These are phyloP conservation scores for Coreoperca whiteheadi DNA, from an alignment of 2,113 vertebrate genomes.

Conservation along the genomic window DNA sequence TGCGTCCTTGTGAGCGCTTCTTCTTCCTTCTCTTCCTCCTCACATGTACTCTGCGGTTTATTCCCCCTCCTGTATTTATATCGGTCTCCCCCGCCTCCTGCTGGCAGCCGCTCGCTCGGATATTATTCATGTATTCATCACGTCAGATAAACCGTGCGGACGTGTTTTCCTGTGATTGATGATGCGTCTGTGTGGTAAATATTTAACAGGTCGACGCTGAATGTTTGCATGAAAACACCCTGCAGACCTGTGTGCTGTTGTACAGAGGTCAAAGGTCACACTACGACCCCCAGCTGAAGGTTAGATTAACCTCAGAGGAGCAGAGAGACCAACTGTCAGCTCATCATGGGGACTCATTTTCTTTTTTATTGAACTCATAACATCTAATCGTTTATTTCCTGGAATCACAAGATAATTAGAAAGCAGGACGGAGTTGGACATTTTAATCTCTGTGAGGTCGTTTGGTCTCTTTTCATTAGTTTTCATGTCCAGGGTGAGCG, in stretches of 20 bases:
- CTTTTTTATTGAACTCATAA: background rate
- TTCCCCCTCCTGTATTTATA: conserved; percentile 57
- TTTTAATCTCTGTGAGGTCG: background rate
- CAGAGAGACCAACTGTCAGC: background rate
- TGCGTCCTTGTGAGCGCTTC: background rate
- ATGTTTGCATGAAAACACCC: conserved; percentile 1
- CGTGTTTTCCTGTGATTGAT: conserved; percentile 47
- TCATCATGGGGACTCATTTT: background rate
- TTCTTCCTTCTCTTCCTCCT: background rate
- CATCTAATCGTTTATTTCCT: background rate
- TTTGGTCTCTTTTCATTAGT: background rate
- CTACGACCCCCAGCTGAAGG: conserved; percentile 20
- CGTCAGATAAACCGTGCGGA: conserved; percentile 8
- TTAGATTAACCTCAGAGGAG: background rate
- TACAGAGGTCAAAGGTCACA: conserved; percentile 44
- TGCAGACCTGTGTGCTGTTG: background rate
- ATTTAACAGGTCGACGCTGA: conserved; percentile 37
- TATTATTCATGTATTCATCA: conserved; percentile 54
- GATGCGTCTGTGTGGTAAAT: conserved; percentile 23
- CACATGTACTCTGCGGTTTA: background rate
- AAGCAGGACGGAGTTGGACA: too few species aligned
- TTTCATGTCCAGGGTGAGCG: too few species aligned
- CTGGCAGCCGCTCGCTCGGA: background rate
- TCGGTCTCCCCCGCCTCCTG: conserved; percentile 8
- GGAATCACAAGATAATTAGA: background rate